Base-by-base conservation (phyloP, 2,888 invertebrate species). In the Agrilus cyanescens region DNA sequence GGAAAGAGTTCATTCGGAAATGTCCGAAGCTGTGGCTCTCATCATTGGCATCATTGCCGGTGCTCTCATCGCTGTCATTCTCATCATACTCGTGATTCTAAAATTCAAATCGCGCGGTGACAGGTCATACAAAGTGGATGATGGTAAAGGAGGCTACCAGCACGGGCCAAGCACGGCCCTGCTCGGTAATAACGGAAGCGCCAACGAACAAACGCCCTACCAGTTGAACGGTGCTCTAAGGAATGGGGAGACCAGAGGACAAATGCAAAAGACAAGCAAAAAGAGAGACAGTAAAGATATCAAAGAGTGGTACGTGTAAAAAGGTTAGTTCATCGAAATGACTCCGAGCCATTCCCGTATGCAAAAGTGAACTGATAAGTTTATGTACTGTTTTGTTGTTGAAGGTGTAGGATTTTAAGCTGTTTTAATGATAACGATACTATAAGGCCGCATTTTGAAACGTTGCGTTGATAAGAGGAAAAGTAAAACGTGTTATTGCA, bases 261-360 rank as follows among this genome's bases (percentile, higher is more conserved):
- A 62, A 53, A 69, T 46, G 36, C 44, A 45, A 34, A 50, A 50
- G 47, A 57, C 55, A 53, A 65, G 63, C 49, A 76, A 83, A 67
- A 86, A 87, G 61, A 75, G 80, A 49, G 79, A 81, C 63, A 78
- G 84, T 49, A 88, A 89, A 75, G 89, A 90, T 65, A 87, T 93
- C 63, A 93, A 93, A 73, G 93, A 93, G 75, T 93, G 93, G 93
- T 93, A 93, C 68, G 93, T 93, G 68, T 91, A 84, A 76, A 56
- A 46, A 45, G 44, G 43, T 25, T 46, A 42, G 46, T 44, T 46
- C 33, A 35, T 43, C 38, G 38, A 43, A 48, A 48, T 54, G 57
- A 62, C 60, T 62, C 62, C 62, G 62, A 62, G 62, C 62, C 62
- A 62, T 54, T 49, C 25, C 25, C 25, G 25, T 25, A 25, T 25